Evolutionary conservation across 1,140 invertebrate species (phyloP).

Genomic region (Brachionus paranguensis): DNA sequence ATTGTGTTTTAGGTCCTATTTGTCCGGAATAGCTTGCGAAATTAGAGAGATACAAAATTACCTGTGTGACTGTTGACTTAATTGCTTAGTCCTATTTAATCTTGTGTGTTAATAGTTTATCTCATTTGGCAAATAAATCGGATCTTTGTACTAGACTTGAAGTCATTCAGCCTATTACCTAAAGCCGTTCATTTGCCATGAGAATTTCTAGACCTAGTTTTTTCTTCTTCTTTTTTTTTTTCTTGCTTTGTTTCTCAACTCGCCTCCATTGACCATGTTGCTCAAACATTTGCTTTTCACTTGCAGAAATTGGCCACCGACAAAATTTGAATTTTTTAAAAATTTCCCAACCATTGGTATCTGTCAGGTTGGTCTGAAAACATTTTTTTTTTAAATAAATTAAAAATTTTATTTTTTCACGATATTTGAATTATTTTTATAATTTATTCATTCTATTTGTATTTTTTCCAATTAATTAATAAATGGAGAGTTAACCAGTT

Average conservation of each 20-base stretch:
- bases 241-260: not conserved
- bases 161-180: not conserved
- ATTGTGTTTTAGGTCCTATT: slow-evolving; percentile 1
- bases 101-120: slow-evolving; percentile 26
- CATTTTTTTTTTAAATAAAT: too few species aligned
- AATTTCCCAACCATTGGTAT: too few species aligned
- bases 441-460: too few species aligned
- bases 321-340: too few species aligned
- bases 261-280: not conserved
- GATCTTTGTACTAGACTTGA: not conserved
- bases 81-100: not conserved
- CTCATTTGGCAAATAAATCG: slow-evolving; percentile 25
- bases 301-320: not conserved
- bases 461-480: too few species aligned
- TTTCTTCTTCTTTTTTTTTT: not conserved
- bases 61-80: slow-evolving; percentile 22
- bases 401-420: too few species aligned
- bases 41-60: not conserved
- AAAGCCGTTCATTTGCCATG: not conserved
- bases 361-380: too few species aligned
- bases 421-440: too few species aligned
- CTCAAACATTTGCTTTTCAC: not conserved
- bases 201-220: not conserved
- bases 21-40: slow-evolving; percentile 17
- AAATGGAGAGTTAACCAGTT: too few species aligned